Base-by-base conservation (phyloP, 2,888 invertebrate genomes). In the Mythimna ferrago region DNA sequence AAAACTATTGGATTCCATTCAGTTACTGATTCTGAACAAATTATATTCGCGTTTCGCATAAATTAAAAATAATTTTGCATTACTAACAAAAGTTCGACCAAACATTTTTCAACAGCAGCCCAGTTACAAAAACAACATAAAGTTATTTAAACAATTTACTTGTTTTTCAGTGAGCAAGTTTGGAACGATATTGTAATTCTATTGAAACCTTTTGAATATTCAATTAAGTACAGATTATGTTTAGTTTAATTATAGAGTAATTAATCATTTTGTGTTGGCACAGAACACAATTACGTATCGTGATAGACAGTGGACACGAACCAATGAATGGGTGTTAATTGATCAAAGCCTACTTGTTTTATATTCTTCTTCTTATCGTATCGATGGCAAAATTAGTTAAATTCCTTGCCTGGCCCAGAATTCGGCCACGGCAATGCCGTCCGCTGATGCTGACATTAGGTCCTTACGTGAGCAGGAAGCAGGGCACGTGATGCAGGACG, bases 201-300 rank as follows among this genome's bases (percentile, higher is more conserved):
- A 19, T 26, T 19, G 62, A 63, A 64, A 51, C 32, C 32, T 64
- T 64, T 35, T 64, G 19, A 64, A 64, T 64, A 64, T 64, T 64
- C 32, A 64, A 51, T 51, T 51, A 14, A 4, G 7, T 14, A 35
- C 2, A 7, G 16, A 16, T 58, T 16, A 38, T 1, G 10, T 60
- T 60, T 38, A 0, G 2, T 38, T 14, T n/a, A 6, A 60, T 11
- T 11, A n/a, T 3, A 38, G 10, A 35, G 38, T 60, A 14, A 64
- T 51, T 51, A n/a, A 7, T 32, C 26, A 60, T 60, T n/a, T 60
- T n/a, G 60, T 60, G 35, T 26, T 51, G 48, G 10, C 26, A 1
- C 19, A 6, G 16, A 26, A 44, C 26, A 7, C 16, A 44, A 61
- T 21, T 41, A 44, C 9, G 16, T 21, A 7, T 21, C 21, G 3